phyloP scores from a whole-genome alignment of 2,888 invertebrate species.

The Philereme vetulata region DNA sequence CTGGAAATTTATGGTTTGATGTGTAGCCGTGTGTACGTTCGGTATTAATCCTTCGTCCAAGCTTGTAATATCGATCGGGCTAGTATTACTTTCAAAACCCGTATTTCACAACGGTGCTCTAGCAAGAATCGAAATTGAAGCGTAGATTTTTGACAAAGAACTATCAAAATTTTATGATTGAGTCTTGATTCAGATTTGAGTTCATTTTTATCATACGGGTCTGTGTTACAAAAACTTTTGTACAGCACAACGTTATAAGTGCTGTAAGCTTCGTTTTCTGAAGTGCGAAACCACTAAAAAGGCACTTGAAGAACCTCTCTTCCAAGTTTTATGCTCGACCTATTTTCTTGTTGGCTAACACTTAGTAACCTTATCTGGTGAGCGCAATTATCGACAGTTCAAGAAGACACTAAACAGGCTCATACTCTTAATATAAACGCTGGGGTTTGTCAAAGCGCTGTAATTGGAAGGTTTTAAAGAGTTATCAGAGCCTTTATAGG shows the following conservation, averaged over 20 bases:
- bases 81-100: no score
- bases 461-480: constrained; percentile 13
- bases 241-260: constrained; percentile 29
- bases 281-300: constrained; percentile 45
- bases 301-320: constrained; percentile 38
- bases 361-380: constrained; percentile 50
- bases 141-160: no score
- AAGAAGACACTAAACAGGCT: constrained; percentile 30
- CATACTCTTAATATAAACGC: constrained; percentile 19
- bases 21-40: no score
- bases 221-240: constrained; percentile 12
- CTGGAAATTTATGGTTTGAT: no score
- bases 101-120: no score
- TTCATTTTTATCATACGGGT: no score
- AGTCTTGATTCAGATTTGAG: no score
- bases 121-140: no score
- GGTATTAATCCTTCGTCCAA: no score
- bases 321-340: constrained; percentile 47
- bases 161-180: no score
- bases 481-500: constrained; percentile 2
- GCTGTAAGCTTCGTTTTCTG: constrained; percentile 41
- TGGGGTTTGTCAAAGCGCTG: constrained; percentile 24
- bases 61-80: no score
- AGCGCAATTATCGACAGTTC: constrained; percentile 45
- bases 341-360: constrained; percentile 47